These are phyloP conservation scores for Corythaeola cristata DNA, from an alignment of 2,113 vertebrate genomes.

Conservation along the genomic window DNA sequence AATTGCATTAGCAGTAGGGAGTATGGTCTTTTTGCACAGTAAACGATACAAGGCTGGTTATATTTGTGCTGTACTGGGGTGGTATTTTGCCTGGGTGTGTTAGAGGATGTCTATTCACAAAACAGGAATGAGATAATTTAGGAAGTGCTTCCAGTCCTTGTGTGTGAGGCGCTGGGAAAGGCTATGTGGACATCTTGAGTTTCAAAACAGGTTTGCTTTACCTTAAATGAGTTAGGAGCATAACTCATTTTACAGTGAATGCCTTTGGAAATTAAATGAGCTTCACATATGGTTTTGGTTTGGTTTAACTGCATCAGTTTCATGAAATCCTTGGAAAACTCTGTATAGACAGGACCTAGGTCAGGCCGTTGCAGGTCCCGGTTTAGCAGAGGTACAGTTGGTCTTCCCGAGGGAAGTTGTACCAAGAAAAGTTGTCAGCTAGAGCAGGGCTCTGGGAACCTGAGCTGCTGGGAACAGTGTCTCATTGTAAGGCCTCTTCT, in stretches of 20 bases:
- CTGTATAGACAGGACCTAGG: not conserved
- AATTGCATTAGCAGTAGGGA: not conserved
- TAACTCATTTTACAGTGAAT: not conserved
- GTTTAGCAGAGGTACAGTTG: not conserved
- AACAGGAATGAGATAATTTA: not conserved
- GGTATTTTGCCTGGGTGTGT: not conserved
- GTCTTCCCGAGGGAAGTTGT: not conserved
- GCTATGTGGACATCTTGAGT: not conserved
- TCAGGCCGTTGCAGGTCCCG: not conserved
- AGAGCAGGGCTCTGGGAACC: not conserved
- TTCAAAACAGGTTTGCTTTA: not conserved
- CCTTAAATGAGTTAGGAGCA: not conserved
- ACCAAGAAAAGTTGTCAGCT: not conserved
- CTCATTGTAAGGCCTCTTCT: not conserved
- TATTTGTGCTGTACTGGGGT: not conserved
- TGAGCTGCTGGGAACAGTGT: not conserved
- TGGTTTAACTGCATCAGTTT: not conserved
- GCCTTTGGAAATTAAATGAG: not conserved
- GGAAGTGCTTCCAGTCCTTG: not conserved
- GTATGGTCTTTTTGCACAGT: not conserved
- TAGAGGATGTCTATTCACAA: not conserved
- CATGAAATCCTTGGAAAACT: not conserved
- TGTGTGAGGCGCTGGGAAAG: not conserved
- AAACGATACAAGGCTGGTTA: too few species aligned
- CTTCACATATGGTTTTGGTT: not conserved